These are phyloP conservation scores for Leucophenga varia DNA, from an alignment of 1,140 invertebrate species.

Conservation along the genomic window DNA sequence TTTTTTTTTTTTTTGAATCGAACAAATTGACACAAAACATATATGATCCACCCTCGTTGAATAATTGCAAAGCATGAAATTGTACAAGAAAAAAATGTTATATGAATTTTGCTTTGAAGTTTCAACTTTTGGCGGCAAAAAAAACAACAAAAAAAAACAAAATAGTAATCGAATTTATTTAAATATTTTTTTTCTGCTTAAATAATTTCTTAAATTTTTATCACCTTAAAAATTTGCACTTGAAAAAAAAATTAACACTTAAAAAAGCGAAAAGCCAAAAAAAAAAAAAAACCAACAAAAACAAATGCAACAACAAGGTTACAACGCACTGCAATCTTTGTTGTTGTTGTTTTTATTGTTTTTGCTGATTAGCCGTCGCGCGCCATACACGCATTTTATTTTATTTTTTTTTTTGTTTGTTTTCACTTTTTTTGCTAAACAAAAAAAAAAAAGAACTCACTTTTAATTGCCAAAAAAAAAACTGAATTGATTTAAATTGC, in stretches of 20 bases:
- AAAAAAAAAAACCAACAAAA: background rate
- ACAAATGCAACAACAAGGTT: background rate
- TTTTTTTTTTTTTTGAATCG: no score
- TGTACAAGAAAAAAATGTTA: no score
- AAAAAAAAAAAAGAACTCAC: no score
- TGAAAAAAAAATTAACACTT: background rate
- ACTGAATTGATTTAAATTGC: no score
- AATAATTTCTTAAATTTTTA: conserved; percentile 18
- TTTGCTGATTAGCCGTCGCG: conserved; percentile 13
- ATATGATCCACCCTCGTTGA: no score
- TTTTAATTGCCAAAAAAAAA: no score
- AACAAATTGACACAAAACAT: no score
- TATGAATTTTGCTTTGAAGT: no score
- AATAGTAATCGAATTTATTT: conserved; percentile 11
- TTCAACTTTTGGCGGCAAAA: no score
- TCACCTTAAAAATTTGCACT: background rate
- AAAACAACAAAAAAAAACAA: conserved; percentile 2
- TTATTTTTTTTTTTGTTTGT: background rate
- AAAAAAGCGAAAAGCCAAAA: background rate
- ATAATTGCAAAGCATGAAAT: no score
- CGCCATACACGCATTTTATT: conserved; percentile 9
- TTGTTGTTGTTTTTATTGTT: no score
- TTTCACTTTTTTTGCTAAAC: background rate
- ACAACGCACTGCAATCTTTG: no score
- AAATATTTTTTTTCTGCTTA: conserved; percentile 14